Base-by-base conservation (phyloP, 2,797 vertebrate species). In the Miichthys miiuy region DNA sequence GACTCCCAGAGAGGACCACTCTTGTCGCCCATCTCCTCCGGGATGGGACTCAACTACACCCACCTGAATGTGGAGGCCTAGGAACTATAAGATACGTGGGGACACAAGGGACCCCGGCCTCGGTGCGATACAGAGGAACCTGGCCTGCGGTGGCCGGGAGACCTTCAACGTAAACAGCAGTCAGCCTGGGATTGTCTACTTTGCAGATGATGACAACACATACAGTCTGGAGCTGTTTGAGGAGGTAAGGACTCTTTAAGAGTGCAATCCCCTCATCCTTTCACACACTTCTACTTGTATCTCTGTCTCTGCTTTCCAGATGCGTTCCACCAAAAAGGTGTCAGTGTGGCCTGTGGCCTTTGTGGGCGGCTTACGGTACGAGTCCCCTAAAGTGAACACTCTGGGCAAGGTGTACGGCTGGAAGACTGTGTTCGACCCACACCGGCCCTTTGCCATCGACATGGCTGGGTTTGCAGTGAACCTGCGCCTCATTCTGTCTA, bases 211-310 rank as follows among this genome's bases (percentile, higher is more conserved):
- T 79, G 98, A 99, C 92, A 99, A 99, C 90, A 97, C 97, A 0
- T 99, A 99, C 88, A 99, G 97, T 87, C 92, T 97, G 92, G 96
- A 99, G 84, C 95, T 99, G 85, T 99, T 99, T 91, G 97, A 99
- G 83, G 98, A 99, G 97, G 98, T 99, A 91, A 86, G 77, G 25
- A 30, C 8, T 9, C 34, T 38, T 38, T 38, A 8, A 38, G 34
- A 38, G 34, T 38, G 34, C 34, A 38, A 2, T 38, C 13, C 67
- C 25, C 7, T 72, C 11, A 16, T 34, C 25, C 21, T 72, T 68
- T 34, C 38, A 54, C 30, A n/a, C 20, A 20, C 21, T 20, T 54
- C 23, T 68, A 41, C 30, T 42, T 55, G 2, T 46, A n/a, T 61
- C 46, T 83, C 30, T 77, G 12, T 73, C 23, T 86, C 20, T 79